Evolutionary conservation across 2,888 invertebrate species (phyloP).

Genomic region (Anaspis maculata): DNA sequence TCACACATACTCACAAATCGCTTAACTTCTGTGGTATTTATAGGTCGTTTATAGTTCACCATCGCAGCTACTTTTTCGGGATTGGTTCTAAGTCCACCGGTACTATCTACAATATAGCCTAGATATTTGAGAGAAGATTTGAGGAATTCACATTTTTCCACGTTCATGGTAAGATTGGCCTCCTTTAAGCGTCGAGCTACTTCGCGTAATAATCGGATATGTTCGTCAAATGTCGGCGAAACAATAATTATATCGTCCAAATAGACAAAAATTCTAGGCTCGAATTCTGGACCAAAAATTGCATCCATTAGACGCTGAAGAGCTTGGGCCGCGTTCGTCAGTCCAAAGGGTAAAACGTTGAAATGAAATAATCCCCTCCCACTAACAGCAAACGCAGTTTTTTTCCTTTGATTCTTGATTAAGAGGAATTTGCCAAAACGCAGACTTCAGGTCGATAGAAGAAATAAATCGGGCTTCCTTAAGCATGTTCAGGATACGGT

Average conservation of each 20-base stretch:
- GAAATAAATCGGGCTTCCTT: not conserved
- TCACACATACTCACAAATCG: slow-evolving; percentile 24
- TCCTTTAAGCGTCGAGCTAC: slow-evolving; percentile 12
- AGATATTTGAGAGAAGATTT: slow-evolving; percentile 18
- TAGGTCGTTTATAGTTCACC: slow-evolving; percentile 20
- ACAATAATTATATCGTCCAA: slow-evolving; percentile 2
- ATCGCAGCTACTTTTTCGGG: slow-evolving; percentile 23
- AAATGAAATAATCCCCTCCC: not conserved
- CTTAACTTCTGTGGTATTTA: slow-evolving; percentile 22
- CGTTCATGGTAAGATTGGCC: slow-evolving; percentile 21
- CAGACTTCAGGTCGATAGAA: slow-evolving; percentile 2
- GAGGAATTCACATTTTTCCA: slow-evolving; percentile 22
- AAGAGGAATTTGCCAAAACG: slow-evolving; percentile 4
- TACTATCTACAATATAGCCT: slow-evolving; percentile 21
- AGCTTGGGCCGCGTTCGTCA: not conserved
- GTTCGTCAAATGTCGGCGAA: slow-evolving; percentile 11
- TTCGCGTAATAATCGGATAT: slow-evolving; percentile 15
- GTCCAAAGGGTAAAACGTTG: not conserved
- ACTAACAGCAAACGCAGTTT: not conserved
- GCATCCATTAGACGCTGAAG: not conserved
- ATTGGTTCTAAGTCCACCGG: slow-evolving; percentile 19
- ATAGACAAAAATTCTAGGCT: not conserved
- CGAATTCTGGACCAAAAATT: slow-evolving; percentile 1
- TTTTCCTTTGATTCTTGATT: not conserved
- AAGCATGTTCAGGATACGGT: slow-evolving; percentile 2